Evolutionary conservation across 2,797 vertebrate species (phyloP).

Genomic region (Fistularia commersonii): DNA sequence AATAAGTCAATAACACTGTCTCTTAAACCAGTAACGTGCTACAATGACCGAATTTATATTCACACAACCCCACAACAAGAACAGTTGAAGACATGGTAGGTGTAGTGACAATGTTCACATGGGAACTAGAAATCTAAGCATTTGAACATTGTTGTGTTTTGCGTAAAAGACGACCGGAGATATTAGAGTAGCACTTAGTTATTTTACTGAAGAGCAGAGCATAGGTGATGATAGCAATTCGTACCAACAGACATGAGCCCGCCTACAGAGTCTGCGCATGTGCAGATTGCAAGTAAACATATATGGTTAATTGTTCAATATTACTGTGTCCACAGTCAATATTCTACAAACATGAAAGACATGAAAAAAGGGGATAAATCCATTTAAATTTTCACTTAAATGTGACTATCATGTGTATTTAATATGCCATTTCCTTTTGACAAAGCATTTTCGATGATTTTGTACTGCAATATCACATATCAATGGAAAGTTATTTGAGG

Average conservation of each 20-base stretch:
- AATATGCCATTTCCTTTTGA: constrained; percentile 64
- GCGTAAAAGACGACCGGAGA: too few species aligned
- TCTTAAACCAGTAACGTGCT: too few species aligned
- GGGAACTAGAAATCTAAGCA: constrained; percentile 52
- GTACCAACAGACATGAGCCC: too few species aligned
- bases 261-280: too few species aligned
- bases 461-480: constrained; percentile 8
- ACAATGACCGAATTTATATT: constrained; percentile 22
- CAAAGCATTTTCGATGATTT: constrained; percentile 33
- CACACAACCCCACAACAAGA: constrained; percentile 35
- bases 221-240: too few species aligned
- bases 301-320: too few species aligned
- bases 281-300: too few species aligned
- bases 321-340: too few species aligned
- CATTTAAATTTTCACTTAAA: constrained; percentile 86
- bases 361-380: constrained; percentile 70
- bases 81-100: constrained; percentile 51
- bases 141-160: too few species aligned
- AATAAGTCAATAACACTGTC: constrained; percentile 2
- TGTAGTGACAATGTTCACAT: constrained; percentile 47
- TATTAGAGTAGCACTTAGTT: too few species aligned
- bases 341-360: constrained; percentile 72
- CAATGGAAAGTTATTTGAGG: constrained; percentile 24
- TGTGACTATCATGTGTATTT: constrained; percentile 79
- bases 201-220: too few species aligned